phyloP scores from a whole-genome alignment of 1,140 invertebrate species.

The Globodera rostochiensis region DNA sequence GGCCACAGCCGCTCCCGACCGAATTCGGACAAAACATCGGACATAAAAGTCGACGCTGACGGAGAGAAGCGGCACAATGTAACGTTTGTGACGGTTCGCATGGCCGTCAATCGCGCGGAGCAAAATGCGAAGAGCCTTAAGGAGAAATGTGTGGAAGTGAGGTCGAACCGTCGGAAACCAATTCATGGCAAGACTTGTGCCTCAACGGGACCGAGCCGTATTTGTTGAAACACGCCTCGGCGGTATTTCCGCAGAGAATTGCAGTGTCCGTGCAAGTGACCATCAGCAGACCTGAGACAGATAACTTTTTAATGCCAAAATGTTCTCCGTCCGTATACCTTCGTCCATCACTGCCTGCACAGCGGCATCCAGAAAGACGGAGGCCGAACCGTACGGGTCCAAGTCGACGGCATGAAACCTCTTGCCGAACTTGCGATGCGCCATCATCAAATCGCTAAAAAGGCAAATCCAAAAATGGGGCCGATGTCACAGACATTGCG shows the following conservation, averaged over 20 bases:
- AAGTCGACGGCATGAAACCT: conserved; percentile 88
- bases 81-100: conserved; percentile 87
- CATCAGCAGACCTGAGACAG: conserved; percentile 72
- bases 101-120: conserved; percentile 85
- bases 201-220: conserved; percentile 88
- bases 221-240: conserved; percentile 89
- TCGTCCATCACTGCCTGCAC: conserved; percentile 72
- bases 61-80: conserved; percentile 86
- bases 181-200: conserved; percentile 89
- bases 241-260: conserved; percentile 88
- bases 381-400: conserved; percentile 88
- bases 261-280: conserved; percentile 98
- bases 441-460: conserved; percentile 81
- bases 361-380: conserved; percentile 87
- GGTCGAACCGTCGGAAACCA: conserved; percentile 70
- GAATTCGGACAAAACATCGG: conserved; percentile 85
- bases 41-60: conserved; percentile 96
- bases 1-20: conserved; percentile 77
- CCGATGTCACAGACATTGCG: conserved; percentile 74
- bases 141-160: not conserved
- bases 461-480: conserved; percentile 30
- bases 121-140: conserved; percentile 83
- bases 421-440: conserved; percentile 72
- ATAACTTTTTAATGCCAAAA: not conserved
- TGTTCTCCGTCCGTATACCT: conserved; percentile 32